Percentiles rank a stretch among this genome's conserved stretches.
Conservation (phyloP, 2,113 vertebrate species). For the Mus pahari region DNA sequence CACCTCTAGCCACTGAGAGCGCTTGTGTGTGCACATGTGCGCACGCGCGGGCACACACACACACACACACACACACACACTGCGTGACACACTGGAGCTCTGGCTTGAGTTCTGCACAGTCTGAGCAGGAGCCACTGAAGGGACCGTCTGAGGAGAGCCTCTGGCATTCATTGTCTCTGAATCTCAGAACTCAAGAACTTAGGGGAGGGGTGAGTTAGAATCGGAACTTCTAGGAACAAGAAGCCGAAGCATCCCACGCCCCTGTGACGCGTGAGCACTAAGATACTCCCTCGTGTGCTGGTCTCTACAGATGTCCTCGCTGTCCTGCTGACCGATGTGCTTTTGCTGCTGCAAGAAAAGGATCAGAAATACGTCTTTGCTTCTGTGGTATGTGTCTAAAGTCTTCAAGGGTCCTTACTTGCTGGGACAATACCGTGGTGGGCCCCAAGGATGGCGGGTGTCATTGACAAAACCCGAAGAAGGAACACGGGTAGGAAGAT, state of each 20-base stretch:
- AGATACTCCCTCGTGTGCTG: background rate
- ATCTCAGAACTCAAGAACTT: background rate
- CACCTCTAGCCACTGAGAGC: background rate
- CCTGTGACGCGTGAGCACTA: background rate
- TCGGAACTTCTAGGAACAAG: background rate
- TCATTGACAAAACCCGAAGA: background rate
- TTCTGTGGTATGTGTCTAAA: constrained; percentile 90
- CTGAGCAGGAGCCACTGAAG: background rate
- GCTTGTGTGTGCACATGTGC: too few relatives aligned
- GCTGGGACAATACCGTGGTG: background rate
- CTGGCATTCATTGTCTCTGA: fast-evolving
- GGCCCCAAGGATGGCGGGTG: fast-evolving
- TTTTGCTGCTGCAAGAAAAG: constrained; percentile 96
- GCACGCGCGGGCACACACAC: too few relatives aligned
- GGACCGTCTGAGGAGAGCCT: too few relatives aligned
- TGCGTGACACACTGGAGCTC: too few relatives aligned
- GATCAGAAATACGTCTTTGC: constrained; percentile 96
- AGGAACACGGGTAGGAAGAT: background rate
- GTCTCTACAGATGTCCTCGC: constrained; percentile 92
- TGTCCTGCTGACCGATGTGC: constrained; percentile 94
- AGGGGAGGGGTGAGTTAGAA: background rate
- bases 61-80: too few relatives aligned
- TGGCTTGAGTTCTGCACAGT: background rate
- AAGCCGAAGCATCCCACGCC: background rate
- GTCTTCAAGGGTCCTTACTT: fast-evolving